These are phyloP conservation scores for Hirtodrosophila trivittata DNA, from an alignment of 2,888 invertebrate genomes.

Conservation along the genomic window DNA sequence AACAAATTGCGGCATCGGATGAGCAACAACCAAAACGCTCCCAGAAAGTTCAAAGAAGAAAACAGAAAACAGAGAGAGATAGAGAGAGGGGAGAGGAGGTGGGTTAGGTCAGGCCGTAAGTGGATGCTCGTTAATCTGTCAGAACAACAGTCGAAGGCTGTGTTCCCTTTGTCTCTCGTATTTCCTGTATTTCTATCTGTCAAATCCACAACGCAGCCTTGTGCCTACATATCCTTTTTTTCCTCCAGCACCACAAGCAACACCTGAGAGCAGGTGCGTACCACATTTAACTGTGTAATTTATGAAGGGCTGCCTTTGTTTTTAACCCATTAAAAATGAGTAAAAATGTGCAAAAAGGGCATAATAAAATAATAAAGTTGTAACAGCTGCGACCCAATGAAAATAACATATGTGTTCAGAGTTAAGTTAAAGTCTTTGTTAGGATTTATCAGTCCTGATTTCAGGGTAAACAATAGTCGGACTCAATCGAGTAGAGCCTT, in stretches of 20 bases:
- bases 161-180: slow-evolving; percentile 1
- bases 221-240: slow-evolving; percentile 1
- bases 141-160: slow-evolving; percentile 41
- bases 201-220: slow-evolving; percentile 22
- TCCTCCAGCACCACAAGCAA: neutral
- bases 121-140: slow-evolving; percentile 44
- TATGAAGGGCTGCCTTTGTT: slow-evolving; percentile 22
- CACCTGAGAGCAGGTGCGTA: slow-evolving; percentile 5
- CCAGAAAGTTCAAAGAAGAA: neutral
- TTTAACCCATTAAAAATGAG: too few species aligned
- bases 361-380: too few species aligned
- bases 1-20: slow-evolving; percentile 54
- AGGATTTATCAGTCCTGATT: too few species aligned
- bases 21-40: slow-evolving; percentile 21
- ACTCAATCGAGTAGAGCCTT: too few species aligned
- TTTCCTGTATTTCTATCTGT: slow-evolving; percentile 26
- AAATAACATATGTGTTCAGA: too few species aligned
- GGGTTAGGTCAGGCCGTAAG: neutral
- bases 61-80: neutral
- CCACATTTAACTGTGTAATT: slow-evolving; percentile 57
- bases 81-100: neutral
- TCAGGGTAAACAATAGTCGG: too few species aligned
- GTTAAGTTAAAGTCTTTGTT: too few species aligned
- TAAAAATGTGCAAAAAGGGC: too few species aligned
- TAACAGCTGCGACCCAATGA: too few species aligned